Evolutionary conservation across 1,140 invertebrate species (phyloP).

Genomic region (Maniola jurtina): DNA sequence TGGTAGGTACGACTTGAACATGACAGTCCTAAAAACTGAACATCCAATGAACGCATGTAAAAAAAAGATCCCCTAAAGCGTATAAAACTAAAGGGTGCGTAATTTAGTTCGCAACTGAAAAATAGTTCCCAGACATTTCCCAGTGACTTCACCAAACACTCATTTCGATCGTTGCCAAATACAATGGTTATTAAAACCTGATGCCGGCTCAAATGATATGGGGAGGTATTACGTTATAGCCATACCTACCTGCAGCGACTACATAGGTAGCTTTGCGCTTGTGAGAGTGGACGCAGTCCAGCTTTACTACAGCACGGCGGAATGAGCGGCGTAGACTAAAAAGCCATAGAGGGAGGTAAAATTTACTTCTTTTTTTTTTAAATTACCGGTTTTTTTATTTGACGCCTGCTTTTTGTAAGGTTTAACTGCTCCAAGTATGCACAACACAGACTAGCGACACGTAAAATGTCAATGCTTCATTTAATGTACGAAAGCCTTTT

Average conservation of each 20-base stretch:
- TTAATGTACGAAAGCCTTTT: too few relatives aligned
- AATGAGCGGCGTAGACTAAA: conserved; percentile 45
- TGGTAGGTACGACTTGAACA: too few relatives aligned
- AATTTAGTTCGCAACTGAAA: conserved; percentile 50
- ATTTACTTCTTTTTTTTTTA: not conserved
- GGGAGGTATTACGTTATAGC: conserved; percentile 48
- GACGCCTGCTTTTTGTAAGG: not conserved
- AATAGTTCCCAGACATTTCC: conserved; percentile 70
- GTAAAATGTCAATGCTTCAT: too few relatives aligned
- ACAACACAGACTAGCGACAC: not conserved
- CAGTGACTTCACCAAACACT: conserved; percentile 63
- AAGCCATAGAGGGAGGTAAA: conserved; percentile 22
- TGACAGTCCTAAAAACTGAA: too few relatives aligned
- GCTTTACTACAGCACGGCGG: conserved; percentile 65
- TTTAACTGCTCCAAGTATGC: not conserved
- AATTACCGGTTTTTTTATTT: not conserved
- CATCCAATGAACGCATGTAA: not conserved
- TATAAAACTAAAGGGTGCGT: conserved; percentile 43
- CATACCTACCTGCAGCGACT: conserved; percentile 31
- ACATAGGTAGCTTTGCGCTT: conserved; percentile 49
- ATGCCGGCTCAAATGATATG: conserved; percentile 63
- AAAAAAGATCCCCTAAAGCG: not conserved
- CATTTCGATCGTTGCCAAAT: conserved; percentile 76
- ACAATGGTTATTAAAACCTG: conserved; percentile 77
- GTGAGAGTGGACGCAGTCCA: conserved; percentile 69